These are phyloP conservation scores for Rhynchotus rufescens DNA, from an alignment of 2,797 vertebrate species.

Conservation along the genomic window DNA sequence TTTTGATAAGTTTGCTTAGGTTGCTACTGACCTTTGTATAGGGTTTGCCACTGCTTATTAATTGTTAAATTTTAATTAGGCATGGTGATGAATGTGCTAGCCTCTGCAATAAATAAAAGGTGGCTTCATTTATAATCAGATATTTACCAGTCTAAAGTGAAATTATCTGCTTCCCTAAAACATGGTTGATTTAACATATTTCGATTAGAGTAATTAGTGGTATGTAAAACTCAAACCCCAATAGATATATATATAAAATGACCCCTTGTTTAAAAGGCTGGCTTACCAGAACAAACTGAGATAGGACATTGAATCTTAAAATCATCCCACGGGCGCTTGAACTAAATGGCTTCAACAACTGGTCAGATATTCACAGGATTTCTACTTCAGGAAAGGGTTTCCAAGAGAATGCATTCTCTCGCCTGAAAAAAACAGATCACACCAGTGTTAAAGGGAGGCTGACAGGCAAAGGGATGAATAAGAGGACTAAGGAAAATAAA, in stretches of 20 bases:
- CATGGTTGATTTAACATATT: constrained; percentile 49
- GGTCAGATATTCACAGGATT: background rate
- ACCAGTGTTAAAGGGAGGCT: background rate
- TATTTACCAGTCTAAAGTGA: constrained; percentile 49
- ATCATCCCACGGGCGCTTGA: background rate
- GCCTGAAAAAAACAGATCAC: background rate
- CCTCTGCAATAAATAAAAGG: constrained; percentile 78
- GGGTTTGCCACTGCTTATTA: constrained; percentile 80
- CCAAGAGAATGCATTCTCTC: background rate
- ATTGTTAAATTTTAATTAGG: constrained; percentile 84
- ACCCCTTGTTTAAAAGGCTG: background rate
- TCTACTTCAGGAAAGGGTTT: background rate
- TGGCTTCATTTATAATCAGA: constrained; percentile 59
- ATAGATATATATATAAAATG: constrained; percentile 37
- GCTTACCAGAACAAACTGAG: background rate
- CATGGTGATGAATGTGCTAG: constrained; percentile 78
- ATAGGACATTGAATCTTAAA: background rate
- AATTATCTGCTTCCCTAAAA: constrained; percentile 66
- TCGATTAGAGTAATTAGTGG: constrained; percentile 56
- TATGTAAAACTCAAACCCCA: constrained; percentile 13
- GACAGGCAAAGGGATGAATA: background rate
- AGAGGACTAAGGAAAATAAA: background rate
- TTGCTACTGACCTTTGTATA: constrained; percentile 76
- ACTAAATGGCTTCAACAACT: background rate
- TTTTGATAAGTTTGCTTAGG: constrained; percentile 83